Base-by-base conservation (phyloP, 2,113 vertebrate species). In the Syngnathus floridae region DNA sequence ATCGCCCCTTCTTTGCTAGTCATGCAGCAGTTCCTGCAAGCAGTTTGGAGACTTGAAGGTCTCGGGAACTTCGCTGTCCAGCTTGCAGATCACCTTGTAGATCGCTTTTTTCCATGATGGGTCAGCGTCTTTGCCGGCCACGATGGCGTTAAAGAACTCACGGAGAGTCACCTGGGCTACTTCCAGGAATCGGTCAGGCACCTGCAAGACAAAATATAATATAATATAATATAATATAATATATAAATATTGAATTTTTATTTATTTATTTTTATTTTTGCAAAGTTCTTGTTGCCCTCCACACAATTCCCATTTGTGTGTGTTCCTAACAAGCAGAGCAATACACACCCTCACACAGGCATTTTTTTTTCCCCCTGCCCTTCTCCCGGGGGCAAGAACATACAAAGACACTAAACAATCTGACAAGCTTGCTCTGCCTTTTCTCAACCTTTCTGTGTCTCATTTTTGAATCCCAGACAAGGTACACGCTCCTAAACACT, bases 31-130 rank as follows among this genome's bases (percentile, higher is more conserved):
- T 77, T 98, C 95, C 85, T 98, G 95, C 83, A 98, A 95, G 89
- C 96, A 98, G 91, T 95, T 97, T 70, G 95, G 95, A 72, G 96
- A 98, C 85, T 98, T 98, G 91, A 98, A 98, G 88, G 96, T 92
- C 75, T 98, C 96, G 1, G 96, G 96, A 80, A 98, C 95, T 81
- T 98, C 96, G 72, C 94, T 95, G 93, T 98, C 96, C 91, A 98
- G 91, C 88, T 98, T 98, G 91, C 96, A 98, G 93, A 98, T 98
- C 88, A 98, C 96, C 92, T 98, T 98, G 91, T 98, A 98, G 87
- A 98, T 98, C 90, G 96, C 96, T 92, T 98, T 98, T 92, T 98
- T 98, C 96, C 96, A 98, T 82, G 96, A 98, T 67, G 96, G 96
- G 91, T 98, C 96, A 35, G 95, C 94, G 77, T 98, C 96, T 91